Evolutionary conservation across 2,113 vertebrate genomes (phyloP).

Genomic region (Ceyx melanurus): DNA sequence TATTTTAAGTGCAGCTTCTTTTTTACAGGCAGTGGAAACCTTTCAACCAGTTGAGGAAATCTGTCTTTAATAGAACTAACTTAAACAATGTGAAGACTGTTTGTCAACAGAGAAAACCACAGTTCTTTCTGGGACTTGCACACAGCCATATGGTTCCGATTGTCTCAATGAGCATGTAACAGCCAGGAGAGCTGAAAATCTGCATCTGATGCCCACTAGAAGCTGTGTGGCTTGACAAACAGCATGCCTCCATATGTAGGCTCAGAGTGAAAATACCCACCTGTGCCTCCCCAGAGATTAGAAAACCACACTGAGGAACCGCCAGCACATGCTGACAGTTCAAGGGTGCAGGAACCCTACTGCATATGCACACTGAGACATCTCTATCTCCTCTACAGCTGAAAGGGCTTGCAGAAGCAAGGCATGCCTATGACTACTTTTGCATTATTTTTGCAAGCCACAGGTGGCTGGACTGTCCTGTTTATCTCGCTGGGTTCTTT

Average conservation of each 20-base stretch:
- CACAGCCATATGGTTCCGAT: not conserved
- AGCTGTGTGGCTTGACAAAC: not conserved
- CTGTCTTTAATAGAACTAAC: not conserved
- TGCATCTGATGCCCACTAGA: not conserved
- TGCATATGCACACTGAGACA: not conserved
- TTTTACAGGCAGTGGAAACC: not conserved
- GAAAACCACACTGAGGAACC: not conserved
- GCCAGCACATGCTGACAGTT: not conserved
- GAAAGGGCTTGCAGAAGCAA: not conserved
- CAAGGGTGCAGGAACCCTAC: not conserved
- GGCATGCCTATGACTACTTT: slow-evolving; percentile 43
- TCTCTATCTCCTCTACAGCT: not conserved
- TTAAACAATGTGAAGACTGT: not conserved
- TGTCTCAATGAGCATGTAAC: not conserved
- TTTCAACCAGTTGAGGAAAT: not conserved
- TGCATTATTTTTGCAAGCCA: slow-evolving; percentile 32
- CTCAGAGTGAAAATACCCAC: not conserved
- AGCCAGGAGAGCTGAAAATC: not conserved
- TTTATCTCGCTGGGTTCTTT: slow-evolving; percentile 42
- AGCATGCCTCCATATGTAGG: not conserved
- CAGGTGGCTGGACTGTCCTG: slow-evolving; percentile 66
- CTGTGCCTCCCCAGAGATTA: not conserved
- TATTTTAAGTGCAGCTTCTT: not conserved
- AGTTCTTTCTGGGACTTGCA: not conserved
- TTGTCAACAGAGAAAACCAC: not conserved